phyloP scores from a whole-genome alignment of 2,113 vertebrate genomes.

The Podiceps cristatus region DNA sequence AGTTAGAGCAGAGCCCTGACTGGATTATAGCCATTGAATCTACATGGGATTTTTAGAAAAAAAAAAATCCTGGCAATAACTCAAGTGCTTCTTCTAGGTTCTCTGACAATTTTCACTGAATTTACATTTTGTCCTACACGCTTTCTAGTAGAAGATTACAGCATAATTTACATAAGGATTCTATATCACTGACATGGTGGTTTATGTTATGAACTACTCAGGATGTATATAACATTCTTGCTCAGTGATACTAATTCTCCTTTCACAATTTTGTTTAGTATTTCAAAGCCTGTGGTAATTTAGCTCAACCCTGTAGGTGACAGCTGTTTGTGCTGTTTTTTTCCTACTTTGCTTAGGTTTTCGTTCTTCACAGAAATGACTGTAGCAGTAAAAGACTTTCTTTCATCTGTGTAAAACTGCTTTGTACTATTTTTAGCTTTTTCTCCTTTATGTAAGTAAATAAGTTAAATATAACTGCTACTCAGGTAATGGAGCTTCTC shows the following conservation, averaged over 20 bases:
- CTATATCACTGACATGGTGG: background rate
- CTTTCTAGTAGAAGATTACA: background rate
- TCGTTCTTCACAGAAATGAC: background rate
- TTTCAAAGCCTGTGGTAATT: background rate
- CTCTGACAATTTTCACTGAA: background rate
- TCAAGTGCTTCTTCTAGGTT: background rate
- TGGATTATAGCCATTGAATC: background rate
- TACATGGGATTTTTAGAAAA: background rate
- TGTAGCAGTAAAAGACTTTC: background rate
- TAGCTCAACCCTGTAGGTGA: background rate
- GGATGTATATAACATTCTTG: background rate
- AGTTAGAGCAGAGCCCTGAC: background rate
- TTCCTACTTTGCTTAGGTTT: background rate
- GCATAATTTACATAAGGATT: background rate
- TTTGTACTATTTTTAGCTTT: conserved; percentile 12
- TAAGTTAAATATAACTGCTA: conserved; percentile 7
- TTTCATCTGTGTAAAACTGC: background rate
- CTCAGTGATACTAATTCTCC: background rate
- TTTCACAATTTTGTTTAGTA: background rate
- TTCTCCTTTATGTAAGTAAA: background rate
- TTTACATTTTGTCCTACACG: background rate
- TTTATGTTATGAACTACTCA: background rate
- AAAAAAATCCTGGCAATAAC: background rate
- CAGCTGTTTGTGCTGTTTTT: background rate
- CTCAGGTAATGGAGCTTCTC: background rate